Conservation (phyloP, 1,140 invertebrate species). For the Hycleus phaleratus region DNA sequence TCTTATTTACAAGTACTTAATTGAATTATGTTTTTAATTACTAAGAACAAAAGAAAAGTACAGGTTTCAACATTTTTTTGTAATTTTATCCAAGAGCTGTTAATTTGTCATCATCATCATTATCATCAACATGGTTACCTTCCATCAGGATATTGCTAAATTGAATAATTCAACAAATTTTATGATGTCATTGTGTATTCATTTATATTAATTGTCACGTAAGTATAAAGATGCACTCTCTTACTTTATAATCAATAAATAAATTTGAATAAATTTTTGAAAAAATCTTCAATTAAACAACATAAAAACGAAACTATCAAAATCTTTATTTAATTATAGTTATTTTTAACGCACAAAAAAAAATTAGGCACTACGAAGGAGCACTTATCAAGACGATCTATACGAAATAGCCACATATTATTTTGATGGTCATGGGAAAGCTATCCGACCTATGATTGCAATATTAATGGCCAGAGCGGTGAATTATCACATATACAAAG, state of each 20-base stretch:
- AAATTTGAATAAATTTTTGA: too few species aligned
- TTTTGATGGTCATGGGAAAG: conserved; percentile 95
- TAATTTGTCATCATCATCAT: neutral
- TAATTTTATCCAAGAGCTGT: neutral
- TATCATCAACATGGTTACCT: neutral
- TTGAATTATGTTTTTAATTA: too few species aligned
- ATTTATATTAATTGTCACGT: neutral
- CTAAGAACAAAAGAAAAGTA: too few species aligned
- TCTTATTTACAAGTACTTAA: too few species aligned
- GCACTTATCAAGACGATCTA: conserved; percentile 72
- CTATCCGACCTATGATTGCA: conserved; percentile 84
- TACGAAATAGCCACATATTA: conserved; percentile 88
- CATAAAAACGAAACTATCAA: neutral
- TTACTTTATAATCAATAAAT: neutral
- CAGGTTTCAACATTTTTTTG: too few species aligned
- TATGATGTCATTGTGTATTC: neutral
- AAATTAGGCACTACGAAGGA: conserved; percentile 62
- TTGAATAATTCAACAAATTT: neutral
- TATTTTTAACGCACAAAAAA: conserved; percentile 28
- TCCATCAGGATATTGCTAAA: conserved; percentile 4
- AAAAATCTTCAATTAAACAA: neutral
- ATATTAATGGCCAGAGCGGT: conserved; percentile 86
- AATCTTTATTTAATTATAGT: neutral
- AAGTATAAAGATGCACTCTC: neutral
- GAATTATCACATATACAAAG: conserved; percentile 80